phyloP scores from a whole-genome alignment of 1,140 invertebrate genomes.

The Nymphalis io region DNA sequence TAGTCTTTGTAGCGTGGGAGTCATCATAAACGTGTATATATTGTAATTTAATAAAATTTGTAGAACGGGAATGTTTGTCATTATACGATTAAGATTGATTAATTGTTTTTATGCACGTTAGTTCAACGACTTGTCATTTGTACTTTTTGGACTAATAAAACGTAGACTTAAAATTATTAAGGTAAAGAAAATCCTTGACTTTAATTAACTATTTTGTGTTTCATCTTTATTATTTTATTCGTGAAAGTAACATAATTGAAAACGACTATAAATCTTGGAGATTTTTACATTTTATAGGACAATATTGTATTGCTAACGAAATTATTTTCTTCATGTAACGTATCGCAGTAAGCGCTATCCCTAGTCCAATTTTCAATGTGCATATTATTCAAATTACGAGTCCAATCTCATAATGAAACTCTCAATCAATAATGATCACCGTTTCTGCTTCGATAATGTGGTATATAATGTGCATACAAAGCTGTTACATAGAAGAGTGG shows the following conservation, averaged over 20 bases:
- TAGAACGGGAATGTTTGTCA: slow-evolving; percentile 5
- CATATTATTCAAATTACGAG: slow-evolving; percentile 22
- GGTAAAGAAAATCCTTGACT: not conserved
- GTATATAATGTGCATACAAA: slow-evolving; percentile 12
- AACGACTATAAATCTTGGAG: too few relatives aligned
- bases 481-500: slow-evolving; percentile 5
- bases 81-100: not conserved
- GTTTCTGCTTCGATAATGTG: slow-evolving; percentile 19
- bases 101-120: not conserved
- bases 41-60: slow-evolving; percentile 6
- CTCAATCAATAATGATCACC: slow-evolving; percentile 10
- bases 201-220: not conserved
- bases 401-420: slow-evolving; percentile 25
- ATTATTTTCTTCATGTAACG: not conserved
- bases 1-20: slow-evolving; percentile 30
- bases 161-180: not conserved
- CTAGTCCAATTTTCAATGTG: slow-evolving; percentile 14
- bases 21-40: not conserved
- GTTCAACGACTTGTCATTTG: not conserved
- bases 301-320: not conserved
- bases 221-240: not conserved
- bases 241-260: too few relatives aligned
- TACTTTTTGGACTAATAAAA: not conserved
- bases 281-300: too few relatives aligned
- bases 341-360: slow-evolving; percentile 2